Percentiles rank a stretch among this genome's conserved stretches.
Conservation (phyloP, 2,888 invertebrate genomes). For the Eristalis arbustorum region DNA sequence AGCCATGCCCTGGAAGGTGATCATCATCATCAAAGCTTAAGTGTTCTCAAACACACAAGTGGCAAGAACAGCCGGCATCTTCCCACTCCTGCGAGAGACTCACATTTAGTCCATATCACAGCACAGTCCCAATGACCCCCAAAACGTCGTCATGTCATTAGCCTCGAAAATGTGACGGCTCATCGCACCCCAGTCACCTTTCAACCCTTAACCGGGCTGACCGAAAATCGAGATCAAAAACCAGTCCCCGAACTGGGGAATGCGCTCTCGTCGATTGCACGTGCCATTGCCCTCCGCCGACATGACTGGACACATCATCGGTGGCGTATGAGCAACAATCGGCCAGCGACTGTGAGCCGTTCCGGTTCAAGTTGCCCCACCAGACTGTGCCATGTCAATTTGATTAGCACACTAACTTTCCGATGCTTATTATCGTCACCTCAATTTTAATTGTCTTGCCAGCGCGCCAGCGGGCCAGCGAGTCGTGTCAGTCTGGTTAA, state of each 20-base stretch:
- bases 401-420: constrained; percentile 6
- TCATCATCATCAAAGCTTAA: too few relatives aligned
- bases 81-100: too few relatives aligned
- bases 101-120: too few relatives aligned
- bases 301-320: not conserved
- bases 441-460: constrained; percentile 33
- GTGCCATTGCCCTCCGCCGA: not conserved
- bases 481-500: not conserved
- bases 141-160: not conserved
- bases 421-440: not conserved
- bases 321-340: not conserved
- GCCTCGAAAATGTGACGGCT: not conserved
- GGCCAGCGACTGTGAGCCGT: not conserved
- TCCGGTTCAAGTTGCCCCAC: not conserved
- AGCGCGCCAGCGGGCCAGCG: not conserved
- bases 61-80: too few relatives aligned
- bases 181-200: not conserved
- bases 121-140: too few relatives aligned
- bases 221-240: not conserved
- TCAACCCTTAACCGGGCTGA: not conserved
- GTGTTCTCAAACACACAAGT: too few relatives aligned
- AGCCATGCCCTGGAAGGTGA: too few relatives aligned
- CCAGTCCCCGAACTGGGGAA: not conserved
- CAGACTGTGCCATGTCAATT: not conserved
- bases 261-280: not conserved